Evolutionary conservation across 1,140 invertebrate genomes (phyloP).

Genomic region (Papilio polytes): DNA sequence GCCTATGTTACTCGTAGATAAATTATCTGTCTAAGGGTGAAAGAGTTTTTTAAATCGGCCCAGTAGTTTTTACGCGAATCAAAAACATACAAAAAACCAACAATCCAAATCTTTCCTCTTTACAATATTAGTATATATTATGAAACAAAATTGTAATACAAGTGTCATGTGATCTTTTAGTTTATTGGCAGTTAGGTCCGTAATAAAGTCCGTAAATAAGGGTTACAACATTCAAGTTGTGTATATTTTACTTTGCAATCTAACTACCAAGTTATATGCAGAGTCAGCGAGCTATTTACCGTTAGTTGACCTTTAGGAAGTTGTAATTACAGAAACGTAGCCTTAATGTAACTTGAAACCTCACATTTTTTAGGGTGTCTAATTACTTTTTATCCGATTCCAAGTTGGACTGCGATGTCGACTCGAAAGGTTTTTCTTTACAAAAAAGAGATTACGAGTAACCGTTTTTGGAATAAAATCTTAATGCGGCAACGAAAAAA

Average conservation of each 20-base stretch:
- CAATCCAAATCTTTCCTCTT: too few relatives aligned
- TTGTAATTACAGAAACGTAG: constrained; percentile 2
- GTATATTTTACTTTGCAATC: neutral
- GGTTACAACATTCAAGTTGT: neutral
- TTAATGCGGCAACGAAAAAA: neutral
- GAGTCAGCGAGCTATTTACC: neutral
- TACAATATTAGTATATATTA: too few relatives aligned
- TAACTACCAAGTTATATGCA: neutral
- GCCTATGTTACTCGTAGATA: too few relatives aligned
- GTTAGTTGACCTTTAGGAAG: neutral
- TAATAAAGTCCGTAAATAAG: too few relatives aligned
- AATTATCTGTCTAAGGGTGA: too few relatives aligned
- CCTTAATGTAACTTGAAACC: constrained; percentile 8
- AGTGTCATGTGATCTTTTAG: neutral
- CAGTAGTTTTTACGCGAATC: too few relatives aligned
- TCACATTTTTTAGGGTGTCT: constrained; percentile 10
- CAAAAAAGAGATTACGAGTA: neutral
- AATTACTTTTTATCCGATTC: constrained; percentile 17
- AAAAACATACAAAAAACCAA: too few relatives aligned
- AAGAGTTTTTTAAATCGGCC: too few relatives aligned
- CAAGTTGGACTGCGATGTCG: neutral
- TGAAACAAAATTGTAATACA: neutral
- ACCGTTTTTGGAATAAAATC: neutral
- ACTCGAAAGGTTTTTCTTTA: neutral
- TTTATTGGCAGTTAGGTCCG: neutral